These are phyloP conservation scores for Acanthornis magna DNA, from an alignment of 2,797 vertebrate genomes.

Conservation along the genomic window DNA sequence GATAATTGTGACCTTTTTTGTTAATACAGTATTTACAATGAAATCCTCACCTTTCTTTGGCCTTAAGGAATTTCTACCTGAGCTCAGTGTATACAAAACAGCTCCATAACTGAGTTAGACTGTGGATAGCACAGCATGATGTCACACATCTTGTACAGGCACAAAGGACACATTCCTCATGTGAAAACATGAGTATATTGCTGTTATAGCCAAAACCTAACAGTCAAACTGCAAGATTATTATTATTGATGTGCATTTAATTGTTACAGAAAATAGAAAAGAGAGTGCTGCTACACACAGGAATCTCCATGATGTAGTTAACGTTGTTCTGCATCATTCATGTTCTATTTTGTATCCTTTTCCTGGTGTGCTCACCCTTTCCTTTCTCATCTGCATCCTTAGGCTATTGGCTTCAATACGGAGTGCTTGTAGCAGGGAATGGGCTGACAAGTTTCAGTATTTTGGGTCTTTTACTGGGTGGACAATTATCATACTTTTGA, in stretches of 20 bases:
- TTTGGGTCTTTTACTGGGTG: background rate
- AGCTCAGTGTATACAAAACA: background rate
- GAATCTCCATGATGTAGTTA: background rate
- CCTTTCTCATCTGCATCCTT: background rate
- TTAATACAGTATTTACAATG: background rate
- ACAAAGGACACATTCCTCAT: background rate
- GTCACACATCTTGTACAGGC: background rate
- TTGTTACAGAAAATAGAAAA: background rate
- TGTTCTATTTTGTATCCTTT: rapidly evolving
- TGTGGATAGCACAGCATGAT: background rate
- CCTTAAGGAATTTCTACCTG: background rate
- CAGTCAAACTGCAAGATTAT: background rate
- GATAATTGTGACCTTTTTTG: background rate
- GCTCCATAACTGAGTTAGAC: background rate
- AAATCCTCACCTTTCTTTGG: background rate
- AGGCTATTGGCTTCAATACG: background rate
- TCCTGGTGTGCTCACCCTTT: background rate
- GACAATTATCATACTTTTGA: background rate
- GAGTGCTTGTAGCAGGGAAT: background rate
- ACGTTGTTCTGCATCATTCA: background rate
- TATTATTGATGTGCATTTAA: background rate
- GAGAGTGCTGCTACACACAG: background rate
- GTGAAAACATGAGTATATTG: background rate
- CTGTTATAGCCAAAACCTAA: background rate
- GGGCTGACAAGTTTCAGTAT: background rate